Base-by-base conservation (phyloP, 2,888 invertebrate genomes). In the Bruchidius siliquastri region DNA sequence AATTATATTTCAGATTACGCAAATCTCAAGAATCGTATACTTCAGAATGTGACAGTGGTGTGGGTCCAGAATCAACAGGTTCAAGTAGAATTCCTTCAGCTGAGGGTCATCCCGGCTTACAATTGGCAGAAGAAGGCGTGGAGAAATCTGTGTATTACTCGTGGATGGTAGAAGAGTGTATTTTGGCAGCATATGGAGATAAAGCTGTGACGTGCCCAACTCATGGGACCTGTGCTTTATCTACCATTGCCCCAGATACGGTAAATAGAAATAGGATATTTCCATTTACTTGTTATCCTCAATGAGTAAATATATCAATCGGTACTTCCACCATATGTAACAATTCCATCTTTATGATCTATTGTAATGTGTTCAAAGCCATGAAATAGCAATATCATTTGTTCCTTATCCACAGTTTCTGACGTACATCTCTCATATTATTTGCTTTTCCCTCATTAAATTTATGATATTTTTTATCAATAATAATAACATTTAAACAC, bases 151-250 rank as follows among this genome's bases (percentile, higher is more conserved):
- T 83, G 20, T 90, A 89, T 75, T 94, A 93, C 82, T 90, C 93
- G 13, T 97, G 97, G 95, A 94, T 96, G 88, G 94, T 98, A 22
- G 99, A 99, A 87, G 96, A 98, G 85, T 98, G 98, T 87, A 96
- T 99, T 83, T 89, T 98, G 73, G 92, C 93, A 0, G 95, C 96
- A 0, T 94, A 96, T 86, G 92, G 92, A 80, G 90, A 90, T 73
- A 90, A 90, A 79, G 80, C 77, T 78, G 90, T 96, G 68, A 89
- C 89, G 72, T 98, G 98, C 82, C 94, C 95, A 0, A 88, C 89
- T 1, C 98, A 98, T 86, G 92, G 92, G 0, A 93, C 91, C 78
- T 91, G 92, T 81, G 88, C 91, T 22, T 88, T 96, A 76, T 87
- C 92, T 0, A 92, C 93, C 81, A 90, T 98, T n/a, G 97, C 98